Evolutionary conservation across 2,888 invertebrate species (phyloP).

Genomic region (Rhingia rostrata): DNA sequence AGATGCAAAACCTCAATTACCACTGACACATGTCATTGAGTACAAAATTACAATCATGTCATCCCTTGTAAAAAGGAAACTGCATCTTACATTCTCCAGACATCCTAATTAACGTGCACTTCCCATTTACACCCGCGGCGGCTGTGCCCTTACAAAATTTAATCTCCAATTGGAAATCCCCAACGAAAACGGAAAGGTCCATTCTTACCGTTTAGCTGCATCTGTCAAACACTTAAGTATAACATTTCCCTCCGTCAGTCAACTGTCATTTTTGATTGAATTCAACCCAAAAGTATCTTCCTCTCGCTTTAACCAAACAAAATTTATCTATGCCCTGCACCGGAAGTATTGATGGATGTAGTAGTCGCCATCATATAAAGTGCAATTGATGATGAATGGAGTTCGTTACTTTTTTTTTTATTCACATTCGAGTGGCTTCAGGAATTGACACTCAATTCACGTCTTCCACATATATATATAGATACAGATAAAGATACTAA

Average conservation of each 20-base stretch:
- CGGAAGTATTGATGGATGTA: constrained; percentile 62
- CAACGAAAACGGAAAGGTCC: constrained; percentile 7
- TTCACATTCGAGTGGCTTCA: constrained; percentile 3
- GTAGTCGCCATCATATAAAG: constrained; percentile 1
- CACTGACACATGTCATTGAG: too few relatives aligned
- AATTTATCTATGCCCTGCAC: constrained; percentile 1
- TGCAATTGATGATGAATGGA: constrained; percentile 18
- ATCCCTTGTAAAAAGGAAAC: constrained; percentile 11
- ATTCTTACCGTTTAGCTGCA: constrained; percentile 43
- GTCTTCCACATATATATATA: constrained; percentile 21
- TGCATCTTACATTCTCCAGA: constrained; percentile 46
- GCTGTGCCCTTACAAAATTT: constrained; percentile 9
- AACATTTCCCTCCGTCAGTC: constrained; percentile 53
- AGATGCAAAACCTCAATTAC: too few relatives aligned
- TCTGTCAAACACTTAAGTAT: constrained; percentile 49
- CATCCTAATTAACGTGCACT: constrained; percentile 65
- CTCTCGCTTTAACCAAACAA: constrained; percentile 22
- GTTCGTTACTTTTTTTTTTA: constrained; percentile 1
- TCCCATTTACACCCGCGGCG: background rate
- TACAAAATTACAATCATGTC: too few relatives aligned
- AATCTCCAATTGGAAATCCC: constrained; percentile 42
- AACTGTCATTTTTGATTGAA: constrained; percentile 66
- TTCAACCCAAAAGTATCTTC: constrained; percentile 14
- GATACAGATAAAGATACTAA: background rate
- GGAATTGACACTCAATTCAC: constrained; percentile 35